These are phyloP conservation scores for Megaustenia siamemsis DNA, from an alignment of 2,888 invertebrate species.

Conservation along the genomic window DNA sequence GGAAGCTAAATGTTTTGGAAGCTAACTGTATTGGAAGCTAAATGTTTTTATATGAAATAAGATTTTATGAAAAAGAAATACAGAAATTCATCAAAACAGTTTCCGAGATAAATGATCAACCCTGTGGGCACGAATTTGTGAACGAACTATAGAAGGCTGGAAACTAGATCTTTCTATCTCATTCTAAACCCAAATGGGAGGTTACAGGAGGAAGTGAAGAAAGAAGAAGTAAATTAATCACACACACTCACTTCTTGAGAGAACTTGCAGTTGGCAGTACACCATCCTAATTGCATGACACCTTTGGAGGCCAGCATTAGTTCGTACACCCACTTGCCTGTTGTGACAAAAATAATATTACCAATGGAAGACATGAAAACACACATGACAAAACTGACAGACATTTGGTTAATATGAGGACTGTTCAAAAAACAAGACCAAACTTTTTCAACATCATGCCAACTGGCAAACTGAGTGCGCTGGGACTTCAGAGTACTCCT, in stretches of 20 bases:
- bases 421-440: neutral
- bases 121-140: too few species aligned
- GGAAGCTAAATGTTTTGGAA: too few species aligned
- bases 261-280: slow-evolving; percentile 87
- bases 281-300: slow-evolving; percentile 93
- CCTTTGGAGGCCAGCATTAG: slow-evolving; percentile 90
- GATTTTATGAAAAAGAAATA: neutral
- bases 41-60: too few species aligned
- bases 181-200: too few species aligned
- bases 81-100: too few species aligned
- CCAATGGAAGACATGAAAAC: neutral
- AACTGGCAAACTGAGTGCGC: too few species aligned
- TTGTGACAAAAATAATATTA: neutral
- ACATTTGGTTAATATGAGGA: too few species aligned
- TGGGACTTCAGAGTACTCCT: too few species aligned
- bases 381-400: neutral
- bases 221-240: neutral
- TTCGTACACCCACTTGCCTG: slow-evolving; percentile 87
- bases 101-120: too few species aligned
- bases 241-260: slow-evolving; percentile 87
- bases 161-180: too few species aligned
- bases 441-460: neutral
- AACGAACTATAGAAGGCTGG: neutral
- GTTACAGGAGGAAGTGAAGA: too few species aligned
- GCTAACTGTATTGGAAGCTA: too few species aligned